A percentile compares a stretch with the other conserved stretches of the same genome.
These are phyloP conservation scores for Huso huso DNA, from an alignment of 2,797 vertebrate genomes.

Conservation along the genomic window DNA sequence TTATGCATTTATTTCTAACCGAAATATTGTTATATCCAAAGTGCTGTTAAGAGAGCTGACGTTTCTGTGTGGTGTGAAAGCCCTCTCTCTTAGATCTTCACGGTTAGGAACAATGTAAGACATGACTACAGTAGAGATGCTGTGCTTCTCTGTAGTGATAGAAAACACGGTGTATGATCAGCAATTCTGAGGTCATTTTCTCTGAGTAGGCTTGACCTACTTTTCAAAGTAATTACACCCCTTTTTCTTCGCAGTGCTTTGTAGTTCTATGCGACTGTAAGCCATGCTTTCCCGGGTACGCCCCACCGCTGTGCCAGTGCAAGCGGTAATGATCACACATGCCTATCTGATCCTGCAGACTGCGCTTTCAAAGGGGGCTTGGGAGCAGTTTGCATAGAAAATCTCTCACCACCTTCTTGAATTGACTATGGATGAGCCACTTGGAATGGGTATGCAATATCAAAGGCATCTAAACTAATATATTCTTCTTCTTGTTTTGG, in stretches of 20 bases:
- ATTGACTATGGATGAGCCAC: too few relatives aligned
- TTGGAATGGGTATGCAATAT: too few relatives aligned
- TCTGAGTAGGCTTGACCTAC: not conserved
- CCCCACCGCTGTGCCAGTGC: too few relatives aligned
- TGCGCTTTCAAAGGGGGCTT: too few relatives aligned
- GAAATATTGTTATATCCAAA: constrained; percentile 24
- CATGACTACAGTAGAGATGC: not conserved
- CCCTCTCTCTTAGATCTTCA: not conserved
- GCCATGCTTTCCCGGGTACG: not conserved
- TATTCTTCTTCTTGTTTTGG: too few relatives aligned
- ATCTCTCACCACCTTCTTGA: too few relatives aligned
- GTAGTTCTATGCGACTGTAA: not conserved
- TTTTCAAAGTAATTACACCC: not conserved
- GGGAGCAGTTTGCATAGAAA: too few relatives aligned
- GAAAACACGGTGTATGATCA: not conserved
- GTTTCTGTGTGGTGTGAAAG: not conserved
- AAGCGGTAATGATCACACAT: too few relatives aligned
- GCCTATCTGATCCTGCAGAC: too few relatives aligned
- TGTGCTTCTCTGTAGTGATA: not conserved
- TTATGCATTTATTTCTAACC: constrained; percentile 7
- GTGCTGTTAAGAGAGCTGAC: constrained; percentile 13
- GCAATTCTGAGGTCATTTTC: constrained; percentile 2
- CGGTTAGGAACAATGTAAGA: constrained; percentile 19
- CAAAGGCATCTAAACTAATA: too few relatives aligned
- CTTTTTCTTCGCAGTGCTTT: not conserved